These are phyloP conservation scores for Lateolabrax maculatus DNA, from an alignment of 2,797 vertebrate species.

Conservation along the genomic window DNA sequence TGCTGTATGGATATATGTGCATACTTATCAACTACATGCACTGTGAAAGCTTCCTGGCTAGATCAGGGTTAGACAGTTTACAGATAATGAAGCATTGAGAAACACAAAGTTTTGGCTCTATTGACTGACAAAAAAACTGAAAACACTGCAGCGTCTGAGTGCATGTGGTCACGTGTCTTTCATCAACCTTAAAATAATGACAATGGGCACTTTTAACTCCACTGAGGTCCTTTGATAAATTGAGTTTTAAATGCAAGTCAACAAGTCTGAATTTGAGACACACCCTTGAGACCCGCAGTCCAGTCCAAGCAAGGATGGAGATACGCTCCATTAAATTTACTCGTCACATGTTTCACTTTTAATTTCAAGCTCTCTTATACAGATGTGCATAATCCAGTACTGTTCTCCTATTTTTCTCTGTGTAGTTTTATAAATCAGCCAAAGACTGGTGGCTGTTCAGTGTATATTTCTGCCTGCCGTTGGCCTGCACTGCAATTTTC, in stretches of 20 bases:
- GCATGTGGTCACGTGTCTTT: neutral
- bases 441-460: constrained; percentile 99
- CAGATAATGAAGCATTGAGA: too few relatives aligned
- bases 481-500: constrained; percentile 94
- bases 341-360: constrained; percentile 33
- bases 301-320: constrained; percentile 11
- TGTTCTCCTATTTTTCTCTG: constrained; percentile 43
- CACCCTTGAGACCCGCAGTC: constrained; percentile 9
- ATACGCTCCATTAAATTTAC: constrained; percentile 26
- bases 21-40: constrained; percentile 7
- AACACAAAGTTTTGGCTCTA: too few relatives aligned
- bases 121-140: constrained; percentile 1
- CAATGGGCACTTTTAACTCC: constrained; percentile 16
- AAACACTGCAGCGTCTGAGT: neutral
- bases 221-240: constrained; percentile 40
- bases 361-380: constrained; percentile 1
- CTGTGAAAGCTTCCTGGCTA: constrained; percentile 15
- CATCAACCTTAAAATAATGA: constrained; percentile 35
- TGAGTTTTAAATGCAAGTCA: constrained; percentile 29
- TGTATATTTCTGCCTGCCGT: constrained; percentile 95
- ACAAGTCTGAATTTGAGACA: constrained; percentile 31
- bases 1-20: neutral
- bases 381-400: constrained; percentile 34
- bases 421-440: constrained; percentile 92
- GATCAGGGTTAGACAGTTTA: constrained; percentile 24